Evolutionary conservation across 2,888 invertebrate genomes (phyloP).

Genomic region (Diarsia rubi): DNA sequence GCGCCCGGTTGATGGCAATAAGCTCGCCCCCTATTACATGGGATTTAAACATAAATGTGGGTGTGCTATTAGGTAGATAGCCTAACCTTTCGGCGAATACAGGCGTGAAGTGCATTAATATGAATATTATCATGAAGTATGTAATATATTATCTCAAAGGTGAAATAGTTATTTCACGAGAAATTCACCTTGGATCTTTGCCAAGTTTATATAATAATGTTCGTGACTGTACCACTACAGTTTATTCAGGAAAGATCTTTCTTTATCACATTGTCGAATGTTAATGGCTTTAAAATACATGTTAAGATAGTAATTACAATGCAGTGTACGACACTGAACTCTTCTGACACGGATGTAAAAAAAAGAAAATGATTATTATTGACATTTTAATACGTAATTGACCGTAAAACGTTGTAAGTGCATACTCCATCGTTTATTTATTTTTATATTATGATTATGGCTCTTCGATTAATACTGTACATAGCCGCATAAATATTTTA

Average conservation of each 20-base stretch:
- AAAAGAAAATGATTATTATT: constrained; percentile 16
- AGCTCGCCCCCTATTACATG: no score
- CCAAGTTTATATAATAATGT: no score
- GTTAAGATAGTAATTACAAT: constrained; percentile 12
- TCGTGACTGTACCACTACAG: no score
- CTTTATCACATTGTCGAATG: neutral
- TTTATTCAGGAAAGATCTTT: constrained; percentile 12
- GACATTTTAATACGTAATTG: constrained; percentile 29
- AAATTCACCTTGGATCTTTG: no score
- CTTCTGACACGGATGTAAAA: constrained; percentile 27
- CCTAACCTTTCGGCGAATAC: no score
- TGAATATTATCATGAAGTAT: no score
- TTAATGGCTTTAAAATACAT: constrained; percentile 18
- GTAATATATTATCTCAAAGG: no score
- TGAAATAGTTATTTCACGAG: no score
- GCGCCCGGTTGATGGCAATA: no score
- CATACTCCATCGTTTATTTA: neutral
- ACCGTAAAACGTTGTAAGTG: neutral
- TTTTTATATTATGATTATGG: constrained; percentile 5
- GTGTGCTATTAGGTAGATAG: no score
- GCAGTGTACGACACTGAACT: constrained; percentile 33
- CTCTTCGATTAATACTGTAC: constrained; percentile 6
- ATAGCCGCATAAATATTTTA: neutral
- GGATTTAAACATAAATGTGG: no score
- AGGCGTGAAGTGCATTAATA: no score